Base-by-base conservation (phyloP, 1,140 invertebrate species). In the Pectinophora gossypiella region DNA sequence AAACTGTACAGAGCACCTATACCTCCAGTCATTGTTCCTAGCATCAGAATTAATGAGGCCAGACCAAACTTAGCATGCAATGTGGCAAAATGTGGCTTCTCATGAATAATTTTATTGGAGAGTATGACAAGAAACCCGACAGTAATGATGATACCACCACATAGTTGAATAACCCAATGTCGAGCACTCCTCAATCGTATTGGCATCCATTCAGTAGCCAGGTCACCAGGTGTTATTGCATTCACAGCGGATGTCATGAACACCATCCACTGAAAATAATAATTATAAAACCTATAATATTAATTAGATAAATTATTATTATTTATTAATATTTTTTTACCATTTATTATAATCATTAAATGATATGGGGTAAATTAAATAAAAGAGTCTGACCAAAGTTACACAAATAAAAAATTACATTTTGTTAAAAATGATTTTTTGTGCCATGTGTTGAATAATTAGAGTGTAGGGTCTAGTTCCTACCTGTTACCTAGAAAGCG, bases 191-290 rank as follows among this genome's bases (percentile, higher is more conserved):
- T 64, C 4, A 87, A 59, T 19, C 83, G 65, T 51, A 88, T 82
- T 1, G 85, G 87, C 81, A 88, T 86, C 84, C 85, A 88, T 51
- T 86, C 80, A 32, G 86, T 85, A 15, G 86, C 86, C 7, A 85
- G 62, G 48, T 89, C 87, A 12, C 83, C 84, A 23, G 87, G 85
- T 40, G 83, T 76, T n/a, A 89, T 68, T 13, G 87, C 76, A 70
- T 88, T 87, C 9, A 89, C 59, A 22, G 85, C 87, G 32, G 79
- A 71, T 15, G 82, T 73, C 86, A 89, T 88, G 13, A 88, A 62
- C 16, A 89, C 59, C 20, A 87, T 54, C 85, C 85, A 89, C 87
- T 89, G 71, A 50, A 86, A 83, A 43, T 19, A 19, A 43, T 19
- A 19, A 7, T 43, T 19, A 19, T 43, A 43, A 3, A 18, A 4